Evolutionary conservation across 23 tunicate species (phyloP), one percentile per base, ranked within the genome.

Genomic region (Ciona savignyi): DNA sequence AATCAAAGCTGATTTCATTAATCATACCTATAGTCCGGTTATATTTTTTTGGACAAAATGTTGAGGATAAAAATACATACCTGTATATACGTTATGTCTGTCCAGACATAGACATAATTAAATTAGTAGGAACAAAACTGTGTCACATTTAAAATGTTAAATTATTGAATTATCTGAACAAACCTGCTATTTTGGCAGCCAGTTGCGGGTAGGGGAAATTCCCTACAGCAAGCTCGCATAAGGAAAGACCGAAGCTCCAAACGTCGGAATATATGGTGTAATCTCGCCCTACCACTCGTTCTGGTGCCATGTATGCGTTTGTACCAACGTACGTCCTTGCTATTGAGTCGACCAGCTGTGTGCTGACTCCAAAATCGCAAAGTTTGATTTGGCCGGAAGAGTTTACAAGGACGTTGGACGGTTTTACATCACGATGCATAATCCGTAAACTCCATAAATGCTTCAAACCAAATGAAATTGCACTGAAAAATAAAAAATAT

Each of bases 221-320:
- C 26, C 97, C 97, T 33, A 78, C 68, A 4, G 97, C 97, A 32
- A 91, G 78, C 63, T 91, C 91, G 34, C 83, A 82, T 6, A 91
- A 60, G 0, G 97, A 84, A 27, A 91, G 62, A 0, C 97, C 97
- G 65, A 91, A 84, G 35, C 91, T 84, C 97, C 97, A 91, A 70
- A 91, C 76, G 51, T 91, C 97, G 0, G 97, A 91, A 15, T 84
- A 75, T 15, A 91, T 84, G 21, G 97, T 91, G 73, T 91, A 91
- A 70, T 84, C 86, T 63, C 34, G 75, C 4, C 97, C 97, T 26
- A 76, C 65, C 11, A 91, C 86, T 64, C 97, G 35, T 67, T 91
- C 97, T 23, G 97, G 97, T 30, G 97, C 97, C 97, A 91, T 91
- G 49, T 91, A 91, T 11, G 97, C 97, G 66, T 91, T 91, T 24